Conservation (phyloP, 2,113 vertebrate species). For the Burhinus bistriatus region DNA sequence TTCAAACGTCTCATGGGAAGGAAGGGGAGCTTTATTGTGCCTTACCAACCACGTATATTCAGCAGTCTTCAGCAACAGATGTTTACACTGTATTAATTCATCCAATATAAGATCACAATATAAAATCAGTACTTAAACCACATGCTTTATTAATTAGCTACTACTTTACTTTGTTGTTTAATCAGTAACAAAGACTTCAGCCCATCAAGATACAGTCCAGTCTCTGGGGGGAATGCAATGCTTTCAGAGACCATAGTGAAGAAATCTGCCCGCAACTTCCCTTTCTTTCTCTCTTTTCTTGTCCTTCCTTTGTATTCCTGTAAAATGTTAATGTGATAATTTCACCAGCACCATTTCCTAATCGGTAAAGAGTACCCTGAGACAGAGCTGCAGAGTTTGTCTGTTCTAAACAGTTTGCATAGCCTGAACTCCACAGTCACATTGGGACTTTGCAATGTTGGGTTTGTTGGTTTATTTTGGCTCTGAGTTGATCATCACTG, state of each 20-base stretch:
- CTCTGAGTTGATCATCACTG: not conserved
- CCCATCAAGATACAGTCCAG: not conserved
- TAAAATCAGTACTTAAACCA: not conserved
- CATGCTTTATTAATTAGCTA: not conserved
- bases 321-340: conserved; percentile 43
- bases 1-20: not conserved
- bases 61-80: not conserved
- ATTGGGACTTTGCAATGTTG: not conserved
- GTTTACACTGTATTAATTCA: not conserved
- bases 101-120: not conserved
- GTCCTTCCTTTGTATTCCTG: not conserved
- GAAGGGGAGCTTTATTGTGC: not conserved
- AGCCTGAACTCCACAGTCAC: conserved; percentile 18
- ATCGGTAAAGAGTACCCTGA: not conserved
- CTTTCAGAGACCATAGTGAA: not conserved
- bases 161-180: not conserved
- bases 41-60: not conserved
- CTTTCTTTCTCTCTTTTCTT: not conserved
- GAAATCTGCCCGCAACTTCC: not conserved
- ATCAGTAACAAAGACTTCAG: not conserved
- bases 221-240: not conserved
- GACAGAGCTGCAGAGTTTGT: not conserved
- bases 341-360: conserved; percentile 1
- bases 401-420: not conserved
- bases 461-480: conserved; percentile 40